phyloP scores from a whole-genome alignment of 2,113 vertebrate species.

The Cercopithecus mona region DNA sequence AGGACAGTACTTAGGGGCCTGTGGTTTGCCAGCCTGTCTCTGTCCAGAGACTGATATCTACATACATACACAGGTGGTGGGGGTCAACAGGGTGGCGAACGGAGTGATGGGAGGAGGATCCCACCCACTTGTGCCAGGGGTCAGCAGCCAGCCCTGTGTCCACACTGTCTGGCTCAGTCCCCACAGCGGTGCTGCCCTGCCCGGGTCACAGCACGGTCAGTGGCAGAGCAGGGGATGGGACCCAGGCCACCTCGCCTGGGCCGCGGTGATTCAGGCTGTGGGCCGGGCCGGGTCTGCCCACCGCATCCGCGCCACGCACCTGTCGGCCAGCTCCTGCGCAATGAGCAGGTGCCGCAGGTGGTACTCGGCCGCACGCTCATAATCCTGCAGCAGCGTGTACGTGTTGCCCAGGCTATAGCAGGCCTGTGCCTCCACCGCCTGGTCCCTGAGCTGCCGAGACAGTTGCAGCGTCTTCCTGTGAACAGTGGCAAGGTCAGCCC shows the following conservation, averaged over 20 bases:
- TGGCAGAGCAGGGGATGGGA: not conserved
- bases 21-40: not conserved
- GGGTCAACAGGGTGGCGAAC: accelerated
- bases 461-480: conserved; percentile 95
- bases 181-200: accelerated
- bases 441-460: conserved; percentile 95
- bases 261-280: accelerated
- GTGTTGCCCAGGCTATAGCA: conserved; percentile 99
- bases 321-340: conserved; percentile 95
- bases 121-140: not conserved
- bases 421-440: conserved; percentile 97
- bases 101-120: accelerated
- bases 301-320: conserved; percentile 76
- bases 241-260: not conserved
- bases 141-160: accelerated
- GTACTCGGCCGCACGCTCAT: conserved; percentile 93
- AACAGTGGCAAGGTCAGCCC: not conserved
- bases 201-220: accelerated
- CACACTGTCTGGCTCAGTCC: not conserved
- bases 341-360: conserved; percentile 96
- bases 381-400: conserved; percentile 94
- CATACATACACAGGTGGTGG: accelerated
- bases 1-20: not conserved
- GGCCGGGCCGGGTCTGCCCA: accelerated
- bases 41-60: accelerated